Conservation (phyloP, 2,888 invertebrate genomes). For the Caradrina clavipalpis region DNA sequence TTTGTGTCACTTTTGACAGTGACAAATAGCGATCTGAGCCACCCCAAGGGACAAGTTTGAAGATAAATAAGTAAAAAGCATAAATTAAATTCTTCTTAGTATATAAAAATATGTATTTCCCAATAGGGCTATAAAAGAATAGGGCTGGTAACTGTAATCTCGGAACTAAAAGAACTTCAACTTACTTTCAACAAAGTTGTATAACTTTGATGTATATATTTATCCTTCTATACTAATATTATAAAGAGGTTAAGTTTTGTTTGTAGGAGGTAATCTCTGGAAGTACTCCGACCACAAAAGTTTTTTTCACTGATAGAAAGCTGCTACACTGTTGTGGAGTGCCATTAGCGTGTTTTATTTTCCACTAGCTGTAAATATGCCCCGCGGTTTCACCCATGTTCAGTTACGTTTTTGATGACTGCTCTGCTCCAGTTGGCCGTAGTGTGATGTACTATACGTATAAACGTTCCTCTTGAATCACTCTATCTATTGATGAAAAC, state of each 20-base stretch:
- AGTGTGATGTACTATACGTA: too few species aligned
- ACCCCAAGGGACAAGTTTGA: slow-evolving; percentile 51
- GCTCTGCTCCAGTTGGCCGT: too few species aligned
- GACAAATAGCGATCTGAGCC: slow-evolving; percentile 54
- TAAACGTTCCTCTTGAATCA: too few species aligned
- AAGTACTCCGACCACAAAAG: too few species aligned
- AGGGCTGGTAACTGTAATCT: slow-evolving; percentile 33
- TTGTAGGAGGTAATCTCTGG: too few species aligned
- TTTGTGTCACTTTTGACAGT: slow-evolving; percentile 55
- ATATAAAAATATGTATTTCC: slow-evolving; percentile 63
- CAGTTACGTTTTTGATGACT: too few species aligned
- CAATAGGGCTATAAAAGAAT: slow-evolving; percentile 58
- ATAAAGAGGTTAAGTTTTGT: background rate
- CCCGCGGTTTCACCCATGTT: too few species aligned
- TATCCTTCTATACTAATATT: background rate
- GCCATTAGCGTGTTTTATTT: too few species aligned
- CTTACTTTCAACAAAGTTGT: background rate
- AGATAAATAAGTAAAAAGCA: slow-evolving; percentile 57
- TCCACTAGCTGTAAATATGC: too few species aligned
- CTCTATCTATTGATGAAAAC: too few species aligned
- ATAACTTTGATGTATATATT: background rate
- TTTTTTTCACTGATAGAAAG: too few species aligned
- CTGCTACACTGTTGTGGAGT: too few species aligned
- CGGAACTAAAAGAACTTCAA: background rate
- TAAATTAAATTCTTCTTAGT: slow-evolving; percentile 60